Conservation (phyloP, 2,888 invertebrate genomes). For the Tinea pellionella region DNA sequence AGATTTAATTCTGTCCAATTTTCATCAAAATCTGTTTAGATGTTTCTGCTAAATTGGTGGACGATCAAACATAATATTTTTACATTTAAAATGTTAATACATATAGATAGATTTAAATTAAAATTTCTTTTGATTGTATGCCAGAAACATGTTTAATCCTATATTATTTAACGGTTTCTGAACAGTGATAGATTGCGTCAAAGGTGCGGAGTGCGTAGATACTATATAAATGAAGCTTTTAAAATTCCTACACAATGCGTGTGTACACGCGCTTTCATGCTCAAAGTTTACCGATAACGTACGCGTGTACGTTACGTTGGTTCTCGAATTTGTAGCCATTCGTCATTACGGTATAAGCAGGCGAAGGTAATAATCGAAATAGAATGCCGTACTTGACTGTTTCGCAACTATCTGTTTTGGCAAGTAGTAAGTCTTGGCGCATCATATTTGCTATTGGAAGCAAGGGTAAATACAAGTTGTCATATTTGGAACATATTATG, state of each 20-base stretch:
- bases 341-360: constrained; percentile 65
- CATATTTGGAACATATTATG: constrained; percentile 1
- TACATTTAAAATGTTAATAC: no score
- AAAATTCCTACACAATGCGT: constrained; percentile 61
- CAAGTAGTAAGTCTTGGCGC: constrained; percentile 1
- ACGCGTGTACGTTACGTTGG: neutral
- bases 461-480: constrained; percentile 1
- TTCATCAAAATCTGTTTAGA: no score
- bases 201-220: constrained; percentile 26
- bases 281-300: neutral
- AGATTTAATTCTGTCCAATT: no score
- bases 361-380: constrained; percentile 68
- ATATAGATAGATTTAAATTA: neutral
- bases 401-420: constrained; percentile 37
- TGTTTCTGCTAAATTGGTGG: no score
- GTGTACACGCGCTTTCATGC: constrained; percentile 11
- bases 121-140: constrained; percentile 9
- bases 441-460: neutral
- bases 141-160: constrained; percentile 1
- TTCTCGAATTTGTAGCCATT: constrained; percentile 28
- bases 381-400: constrained; percentile 56
- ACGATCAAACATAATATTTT: no score
- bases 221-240: constrained; percentile 44
- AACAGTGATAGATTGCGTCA: constrained; percentile 9
- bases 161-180: constrained; percentile 1